These are phyloP conservation scores for Enoplosus armatus DNA, from an alignment of 2,797 vertebrate species.

Conservation along the genomic window DNA sequence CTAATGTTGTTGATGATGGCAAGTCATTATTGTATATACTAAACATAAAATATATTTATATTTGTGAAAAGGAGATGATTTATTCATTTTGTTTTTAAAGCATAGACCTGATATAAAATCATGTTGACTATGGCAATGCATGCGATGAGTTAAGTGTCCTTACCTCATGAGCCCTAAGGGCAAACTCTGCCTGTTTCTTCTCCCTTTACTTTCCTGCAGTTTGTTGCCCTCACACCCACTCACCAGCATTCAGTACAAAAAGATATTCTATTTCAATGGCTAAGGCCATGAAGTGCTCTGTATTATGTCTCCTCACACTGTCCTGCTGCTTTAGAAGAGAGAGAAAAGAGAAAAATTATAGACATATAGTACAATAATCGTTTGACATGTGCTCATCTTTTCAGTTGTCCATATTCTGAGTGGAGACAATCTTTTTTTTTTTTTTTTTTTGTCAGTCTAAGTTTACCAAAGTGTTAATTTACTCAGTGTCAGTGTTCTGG, in stretches of 20 bases:
- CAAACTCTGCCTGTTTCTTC: slow-evolving; percentile 76
- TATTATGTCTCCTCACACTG: slow-evolving; percentile 64
- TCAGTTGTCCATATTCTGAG: slow-evolving; percentile 55
- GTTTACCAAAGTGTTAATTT: slow-evolving; percentile 81
- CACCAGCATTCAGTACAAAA: slow-evolving; percentile 77
- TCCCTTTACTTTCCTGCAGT: slow-evolving; percentile 78
- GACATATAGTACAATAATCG: slow-evolving; percentile 44
- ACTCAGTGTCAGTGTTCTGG: slow-evolving; percentile 60
- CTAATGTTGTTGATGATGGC: slow-evolving; percentile 79
- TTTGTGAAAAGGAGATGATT: slow-evolving; percentile 87
- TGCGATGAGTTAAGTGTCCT: slow-evolving; percentile 90
- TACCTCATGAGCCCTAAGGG: slow-evolving; percentile 84
- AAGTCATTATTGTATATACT: slow-evolving; percentile 85
- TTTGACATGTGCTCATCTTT: slow-evolving; percentile 62
- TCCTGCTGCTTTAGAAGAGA: slow-evolving; percentile 67
- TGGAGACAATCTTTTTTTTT: slow-evolving; percentile 71
- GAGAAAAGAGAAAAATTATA: slow-evolving; percentile 42
- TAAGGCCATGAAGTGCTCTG: slow-evolving; percentile 66
- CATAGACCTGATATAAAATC: slow-evolving; percentile 78
- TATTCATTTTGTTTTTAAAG: slow-evolving; percentile 82
- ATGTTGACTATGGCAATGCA: slow-evolving; percentile 84
- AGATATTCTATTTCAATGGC: slow-evolving; percentile 65
- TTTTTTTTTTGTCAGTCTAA: slow-evolving; percentile 49
- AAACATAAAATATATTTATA: slow-evolving; percentile 90
- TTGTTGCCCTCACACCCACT: slow-evolving; percentile 78